Percentiles rank a stretch among this genome's conserved stretches.
Evolutionary conservation across 1,140 invertebrate genomes (phyloP).

Genomic region (Hirudo medicinalis): DNA sequence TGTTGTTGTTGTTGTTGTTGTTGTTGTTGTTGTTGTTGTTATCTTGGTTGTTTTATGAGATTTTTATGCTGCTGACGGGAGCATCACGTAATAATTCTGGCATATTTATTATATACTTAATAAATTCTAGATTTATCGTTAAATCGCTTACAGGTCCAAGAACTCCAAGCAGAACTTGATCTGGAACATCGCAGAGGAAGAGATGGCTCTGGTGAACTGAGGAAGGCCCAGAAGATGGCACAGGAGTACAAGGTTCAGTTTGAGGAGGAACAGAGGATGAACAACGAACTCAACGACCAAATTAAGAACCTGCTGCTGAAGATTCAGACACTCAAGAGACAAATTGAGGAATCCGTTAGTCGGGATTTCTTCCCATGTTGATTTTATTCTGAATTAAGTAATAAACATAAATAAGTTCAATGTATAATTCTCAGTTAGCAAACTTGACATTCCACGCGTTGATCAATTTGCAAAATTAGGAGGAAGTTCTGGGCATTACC

Average conservation of each 20-base stretch:
- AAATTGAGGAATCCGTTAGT: slow-evolving; percentile 41
- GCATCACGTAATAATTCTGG: too few relatives aligned
- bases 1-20: too few relatives aligned
- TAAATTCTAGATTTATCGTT: not conserved
- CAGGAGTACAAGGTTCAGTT: slow-evolving; percentile 32
- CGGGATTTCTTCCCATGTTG: too few relatives aligned
- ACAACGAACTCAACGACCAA: slow-evolving; percentile 34
- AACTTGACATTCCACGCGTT: not conserved
- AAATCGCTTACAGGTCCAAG: slow-evolving; percentile 31
- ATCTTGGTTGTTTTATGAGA: too few relatives aligned
- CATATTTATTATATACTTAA: not conserved
- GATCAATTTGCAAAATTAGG: slow-evolving; percentile 27
- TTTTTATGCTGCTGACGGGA: too few relatives aligned
- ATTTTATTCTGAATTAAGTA: too few relatives aligned
- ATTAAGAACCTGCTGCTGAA: slow-evolving; percentile 35
- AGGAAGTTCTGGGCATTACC: slow-evolving; percentile 39
- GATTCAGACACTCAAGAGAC: slow-evolving; percentile 39
- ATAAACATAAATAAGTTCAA: too few relatives aligned
- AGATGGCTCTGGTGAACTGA: slow-evolving; percentile 31
- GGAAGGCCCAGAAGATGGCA: slow-evolving; percentile 36
- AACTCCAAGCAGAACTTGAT: slow-evolving; percentile 39
- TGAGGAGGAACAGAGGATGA: slow-evolving; percentile 35
- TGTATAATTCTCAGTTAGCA: too few relatives aligned
- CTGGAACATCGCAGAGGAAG: slow-evolving; percentile 35
- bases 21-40: too few relatives aligned